Evolutionary conservation across 2,888 invertebrate genomes (phyloP).

Genomic region (Acanthopleura granulata): DNA sequence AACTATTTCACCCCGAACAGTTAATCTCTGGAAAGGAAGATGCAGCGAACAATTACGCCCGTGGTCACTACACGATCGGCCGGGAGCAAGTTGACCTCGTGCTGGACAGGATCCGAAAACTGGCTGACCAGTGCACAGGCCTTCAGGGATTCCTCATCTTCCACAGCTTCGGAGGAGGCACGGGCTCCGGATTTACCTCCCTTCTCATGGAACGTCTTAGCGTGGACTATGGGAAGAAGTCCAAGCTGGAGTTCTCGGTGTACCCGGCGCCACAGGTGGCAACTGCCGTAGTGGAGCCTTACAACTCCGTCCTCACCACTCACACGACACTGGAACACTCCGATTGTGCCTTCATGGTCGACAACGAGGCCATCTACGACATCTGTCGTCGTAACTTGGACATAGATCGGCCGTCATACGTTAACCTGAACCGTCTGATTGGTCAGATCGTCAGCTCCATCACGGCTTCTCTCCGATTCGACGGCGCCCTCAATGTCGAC

Average conservation of each 20-base stretch:
- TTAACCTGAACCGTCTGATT: no score
- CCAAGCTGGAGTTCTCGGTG: slow-evolving; percentile 87
- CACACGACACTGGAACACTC: slow-evolving; percentile 90
- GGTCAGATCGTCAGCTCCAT: no score
- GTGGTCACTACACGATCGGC: slow-evolving; percentile 84
- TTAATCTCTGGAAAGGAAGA: slow-evolving; percentile 80
- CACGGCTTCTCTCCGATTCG: no score
- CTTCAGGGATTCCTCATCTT: no score
- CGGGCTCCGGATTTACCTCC: not conserved
- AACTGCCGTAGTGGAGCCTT: slow-evolving; percentile 93
- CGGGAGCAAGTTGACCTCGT: slow-evolving; percentile 81
- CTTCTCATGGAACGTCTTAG: slow-evolving; percentile 54
- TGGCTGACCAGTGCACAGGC: no score
- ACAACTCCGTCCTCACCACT: slow-evolving; percentile 93
- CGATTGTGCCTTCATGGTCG: slow-evolving; percentile 80
- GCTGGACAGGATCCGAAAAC: slow-evolving; percentile 73
- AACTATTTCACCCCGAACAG: slow-evolving; percentile 36
- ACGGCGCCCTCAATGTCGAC: slow-evolving; percentile 70
- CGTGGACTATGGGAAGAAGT: no score
- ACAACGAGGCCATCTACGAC: no score
- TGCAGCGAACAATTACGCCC: slow-evolving; percentile 87
- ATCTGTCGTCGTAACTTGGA: no score
- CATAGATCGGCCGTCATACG: slow-evolving; percentile 53
- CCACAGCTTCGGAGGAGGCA: not conserved
- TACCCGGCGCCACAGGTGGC: slow-evolving; percentile 91